These are phyloP conservation scores for Bombus superbus DNA, from an alignment of 1,140 invertebrate genomes.

Conservation along the genomic window DNA sequence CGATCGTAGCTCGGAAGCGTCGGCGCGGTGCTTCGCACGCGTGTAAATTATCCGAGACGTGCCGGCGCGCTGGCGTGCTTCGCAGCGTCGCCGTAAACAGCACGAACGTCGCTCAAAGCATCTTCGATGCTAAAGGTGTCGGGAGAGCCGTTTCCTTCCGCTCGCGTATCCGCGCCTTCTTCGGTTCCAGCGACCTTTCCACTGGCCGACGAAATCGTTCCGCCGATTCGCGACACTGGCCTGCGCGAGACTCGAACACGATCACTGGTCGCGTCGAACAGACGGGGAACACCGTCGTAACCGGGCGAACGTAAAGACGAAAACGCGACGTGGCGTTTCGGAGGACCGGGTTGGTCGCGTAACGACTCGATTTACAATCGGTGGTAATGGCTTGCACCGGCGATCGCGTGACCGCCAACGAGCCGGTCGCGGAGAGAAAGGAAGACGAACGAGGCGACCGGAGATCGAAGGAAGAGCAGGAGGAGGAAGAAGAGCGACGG, in stretches of 20 bases:
- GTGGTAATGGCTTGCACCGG: neutral
- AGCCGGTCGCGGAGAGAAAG: neutral
- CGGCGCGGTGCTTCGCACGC: neutral
- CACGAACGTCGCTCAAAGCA: too few species aligned
- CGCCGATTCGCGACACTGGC: neutral
- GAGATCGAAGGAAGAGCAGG: neutral
- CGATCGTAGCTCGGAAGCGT: too few species aligned
- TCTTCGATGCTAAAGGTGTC: too few species aligned
- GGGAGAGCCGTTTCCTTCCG: too few species aligned
- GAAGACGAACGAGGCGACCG: neutral
- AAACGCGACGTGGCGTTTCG: too few species aligned
- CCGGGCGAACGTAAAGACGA: neutral
- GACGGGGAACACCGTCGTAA: neutral
- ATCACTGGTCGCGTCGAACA: too few species aligned
- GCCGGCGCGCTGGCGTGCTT: neutral
- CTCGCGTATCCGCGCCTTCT: neutral
- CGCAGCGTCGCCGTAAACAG: neutral
- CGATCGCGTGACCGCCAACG: neutral
- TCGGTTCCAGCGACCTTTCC: too few species aligned
- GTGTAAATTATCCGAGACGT: neutral
- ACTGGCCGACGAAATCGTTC: neutral
- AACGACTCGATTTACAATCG: neutral
- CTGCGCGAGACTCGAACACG: too few species aligned
- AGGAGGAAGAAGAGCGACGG: constrained; percentile 18
- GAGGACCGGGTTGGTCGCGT: neutral